Base-by-base conservation (phyloP, 2,888 invertebrate species). In the Kuschelorhynchus macadamiae region DNA sequence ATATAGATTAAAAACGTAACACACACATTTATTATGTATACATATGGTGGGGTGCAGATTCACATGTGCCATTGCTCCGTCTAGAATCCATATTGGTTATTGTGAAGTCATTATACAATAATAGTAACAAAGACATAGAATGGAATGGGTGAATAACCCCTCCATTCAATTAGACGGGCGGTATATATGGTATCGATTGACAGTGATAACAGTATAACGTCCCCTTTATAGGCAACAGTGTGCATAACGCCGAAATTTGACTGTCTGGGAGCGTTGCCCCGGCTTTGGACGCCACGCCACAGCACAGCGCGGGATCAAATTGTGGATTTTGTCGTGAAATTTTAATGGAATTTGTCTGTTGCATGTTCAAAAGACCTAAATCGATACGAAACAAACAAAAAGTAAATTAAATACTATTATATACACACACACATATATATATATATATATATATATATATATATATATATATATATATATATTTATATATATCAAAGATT, bases 151-250 rank as follows among this genome's bases (percentile, higher is more conserved):
- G 65, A 65, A 65, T 59, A 65, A 65, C 65, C 65, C 57, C 57
- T 57, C 49, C 50, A 59, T 50, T 65, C 50, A 65, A 47, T 63
- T 44, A 63, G 63, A 55, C 57, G 33, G 32, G n/a, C n/a, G n/a
- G n/a, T n/a, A n/a, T n/a, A n/a, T n/a, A n/a, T 39, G 50, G 25
- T 65, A 65, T 65, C 65, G 65, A 65, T 65, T 65, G 30, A 59
- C 55, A 50, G 41, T 49, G 65, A 59, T 50, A 59, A 59, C 50
- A 59, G 59, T 44, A 65, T 47, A 62, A 52, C 46, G 56, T 55
- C 30, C 55, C 56, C 55, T 63, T 63, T 30, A 63, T 47, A 55
- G 55, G 33, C 47, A 55, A 25, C 47, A 17, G 55, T 53, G 55
- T 61, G 55, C 63, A 60, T 61, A 61, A 61, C 30, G 52, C 61